These are phyloP conservation scores for Drosophila subpulchrella DNA, from an alignment of 1,140 invertebrate genomes.

Conservation along the genomic window DNA sequence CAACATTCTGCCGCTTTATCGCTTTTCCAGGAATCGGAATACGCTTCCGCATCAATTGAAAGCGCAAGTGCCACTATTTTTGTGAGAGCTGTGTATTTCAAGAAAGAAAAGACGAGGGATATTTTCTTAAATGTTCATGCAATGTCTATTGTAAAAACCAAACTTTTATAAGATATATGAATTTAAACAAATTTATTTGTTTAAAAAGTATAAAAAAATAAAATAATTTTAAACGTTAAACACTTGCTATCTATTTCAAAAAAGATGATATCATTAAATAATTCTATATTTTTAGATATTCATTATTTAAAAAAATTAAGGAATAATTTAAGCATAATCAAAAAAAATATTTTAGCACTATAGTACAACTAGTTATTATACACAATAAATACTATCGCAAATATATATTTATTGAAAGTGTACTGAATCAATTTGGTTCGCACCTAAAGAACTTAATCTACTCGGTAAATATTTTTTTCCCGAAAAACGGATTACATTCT, in stretches of 20 bases:
- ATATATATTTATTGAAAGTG: not conserved
- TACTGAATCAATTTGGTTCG: constrained; percentile 9
- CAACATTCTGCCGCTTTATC: constrained; percentile 62
- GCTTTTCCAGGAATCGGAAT: constrained; percentile 71
- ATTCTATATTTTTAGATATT: no score
- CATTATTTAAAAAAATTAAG: no score
- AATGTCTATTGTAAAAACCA: not conserved
- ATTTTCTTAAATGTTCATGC: not conserved
- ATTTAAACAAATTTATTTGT: no score
- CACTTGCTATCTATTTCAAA: no score
- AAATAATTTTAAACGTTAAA: no score
- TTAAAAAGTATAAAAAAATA: no score
- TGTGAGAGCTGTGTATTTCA: not conserved
- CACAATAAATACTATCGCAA: not conserved
- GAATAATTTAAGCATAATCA: no score
- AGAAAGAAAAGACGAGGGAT: not conserved
- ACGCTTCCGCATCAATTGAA: constrained; percentile 76
- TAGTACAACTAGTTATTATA: no score
- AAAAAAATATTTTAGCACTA: not conserved
- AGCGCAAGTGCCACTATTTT: constrained; percentile 43
- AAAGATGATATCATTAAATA: no score
- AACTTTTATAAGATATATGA: no score
- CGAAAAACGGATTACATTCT: not conserved
- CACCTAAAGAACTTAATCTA: constrained; percentile 28
- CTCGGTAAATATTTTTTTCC: constrained; percentile 31